These are phyloP conservation scores for Conus ventricosus DNA, from an alignment of 1,140 invertebrate genomes.

Conservation along the genomic window DNA sequence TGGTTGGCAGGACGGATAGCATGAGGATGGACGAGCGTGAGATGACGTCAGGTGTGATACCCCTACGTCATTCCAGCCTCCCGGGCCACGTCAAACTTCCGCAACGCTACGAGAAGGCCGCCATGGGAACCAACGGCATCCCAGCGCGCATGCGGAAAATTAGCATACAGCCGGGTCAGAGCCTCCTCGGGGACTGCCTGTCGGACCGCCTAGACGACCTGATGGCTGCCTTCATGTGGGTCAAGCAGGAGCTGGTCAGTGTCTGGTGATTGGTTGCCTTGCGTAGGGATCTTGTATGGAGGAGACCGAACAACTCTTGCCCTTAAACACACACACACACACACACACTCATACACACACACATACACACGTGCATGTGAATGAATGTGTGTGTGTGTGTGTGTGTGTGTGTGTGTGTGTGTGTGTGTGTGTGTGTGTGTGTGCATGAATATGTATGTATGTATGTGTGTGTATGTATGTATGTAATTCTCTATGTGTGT, in stretches of 20 bases:
- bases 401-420: too few species aligned
- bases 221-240: constrained; percentile 54
- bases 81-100: constrained; percentile 56
- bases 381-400: too few species aligned
- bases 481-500: not conserved
- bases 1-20: not conserved
- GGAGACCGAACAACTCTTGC: too few species aligned
- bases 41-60: constrained; percentile 52
- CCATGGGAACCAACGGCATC: constrained; percentile 36
- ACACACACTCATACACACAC: too few species aligned
- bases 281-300: too few species aligned
- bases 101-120: constrained; percentile 45
- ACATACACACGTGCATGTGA: too few species aligned
- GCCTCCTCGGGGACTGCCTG: constrained; percentile 23
- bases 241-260: constrained; percentile 61
- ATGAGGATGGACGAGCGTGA: constrained; percentile 36
- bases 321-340: too few species aligned
- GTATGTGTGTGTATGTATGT: not conserved
- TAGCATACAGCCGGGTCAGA: constrained; percentile 41
- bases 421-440: too few species aligned
- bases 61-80: constrained; percentile 48
- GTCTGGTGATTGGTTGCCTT: too few species aligned
- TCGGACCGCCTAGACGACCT: constrained; percentile 30
- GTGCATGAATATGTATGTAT: too few species aligned
- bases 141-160: constrained; percentile 44